phyloP scores from a whole-genome alignment of 1,140 invertebrate genomes.

The Monomorium pharaonis region DNA sequence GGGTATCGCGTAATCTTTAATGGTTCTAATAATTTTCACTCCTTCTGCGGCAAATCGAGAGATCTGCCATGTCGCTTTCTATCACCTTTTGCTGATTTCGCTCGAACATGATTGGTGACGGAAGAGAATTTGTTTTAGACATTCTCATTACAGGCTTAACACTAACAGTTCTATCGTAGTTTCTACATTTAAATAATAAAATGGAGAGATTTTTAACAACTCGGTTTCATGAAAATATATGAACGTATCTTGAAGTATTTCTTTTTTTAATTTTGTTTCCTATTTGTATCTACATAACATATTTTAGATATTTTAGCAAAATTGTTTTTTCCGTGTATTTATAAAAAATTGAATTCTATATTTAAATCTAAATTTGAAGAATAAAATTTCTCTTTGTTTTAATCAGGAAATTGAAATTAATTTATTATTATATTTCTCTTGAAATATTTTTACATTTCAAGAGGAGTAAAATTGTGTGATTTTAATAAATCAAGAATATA shows the following conservation, averaged over 20 bases:
- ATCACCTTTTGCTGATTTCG: conserved; percentile 20
- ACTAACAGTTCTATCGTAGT: neutral
- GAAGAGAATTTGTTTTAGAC: neutral
- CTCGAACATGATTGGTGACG: neutral
- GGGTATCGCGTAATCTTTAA: conserved; percentile 77
- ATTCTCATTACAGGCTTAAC: neutral
- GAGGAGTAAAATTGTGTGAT: neutral
- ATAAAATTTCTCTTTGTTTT: neutral
- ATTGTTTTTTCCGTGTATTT: neutral
- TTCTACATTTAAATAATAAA: neutral
- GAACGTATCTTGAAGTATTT: neutral
- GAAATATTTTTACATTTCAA: neutral
- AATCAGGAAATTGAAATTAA: neutral
- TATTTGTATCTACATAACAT: too few relatives aligned
- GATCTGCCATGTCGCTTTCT: conserved; percentile 18
- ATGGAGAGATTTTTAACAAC: neutral
- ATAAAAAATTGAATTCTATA: neutral
- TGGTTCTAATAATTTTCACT: conserved; percentile 77
- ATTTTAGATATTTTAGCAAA: too few relatives aligned
- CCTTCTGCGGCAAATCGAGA: conserved; percentile 41
- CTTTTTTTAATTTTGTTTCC: too few relatives aligned
- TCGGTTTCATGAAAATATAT: neutral
- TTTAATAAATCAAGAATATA: conserved; percentile 11
- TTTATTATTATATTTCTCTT: neutral
- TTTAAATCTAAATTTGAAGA: neutral